phyloP scores from a whole-genome alignment of 2,113 vertebrate genomes.

The Psammodynastes pulverulentus region DNA sequence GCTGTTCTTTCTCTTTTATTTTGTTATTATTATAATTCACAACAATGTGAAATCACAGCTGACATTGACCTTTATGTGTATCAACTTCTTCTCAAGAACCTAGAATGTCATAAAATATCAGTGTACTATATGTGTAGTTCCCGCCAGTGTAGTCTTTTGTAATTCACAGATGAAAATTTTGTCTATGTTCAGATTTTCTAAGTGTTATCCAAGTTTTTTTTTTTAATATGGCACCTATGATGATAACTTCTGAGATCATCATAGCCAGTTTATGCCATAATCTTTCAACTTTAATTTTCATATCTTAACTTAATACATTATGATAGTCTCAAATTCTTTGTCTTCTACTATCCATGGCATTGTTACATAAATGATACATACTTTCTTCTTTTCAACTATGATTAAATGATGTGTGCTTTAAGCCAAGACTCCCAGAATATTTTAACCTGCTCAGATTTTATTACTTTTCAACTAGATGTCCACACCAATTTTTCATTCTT shows the following conservation, averaged over 20 bases:
- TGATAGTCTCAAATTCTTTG: background rate
- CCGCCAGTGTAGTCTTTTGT: background rate
- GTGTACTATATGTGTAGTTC: background rate
- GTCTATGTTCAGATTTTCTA: background rate
- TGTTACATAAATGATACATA: background rate
- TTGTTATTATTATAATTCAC: background rate
- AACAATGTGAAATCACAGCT: too few species aligned
- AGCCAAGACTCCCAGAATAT: background rate
- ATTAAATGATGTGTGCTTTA: background rate
- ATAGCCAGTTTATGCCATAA: background rate
- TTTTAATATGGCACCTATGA: background rate
- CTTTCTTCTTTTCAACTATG: background rate
- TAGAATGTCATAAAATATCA: background rate
- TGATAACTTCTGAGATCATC: background rate
- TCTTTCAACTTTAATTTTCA: background rate
- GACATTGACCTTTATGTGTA: background rate
- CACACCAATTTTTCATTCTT: background rate
- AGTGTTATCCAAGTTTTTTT: background rate
- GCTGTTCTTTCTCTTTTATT: background rate
- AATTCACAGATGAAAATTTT: background rate
- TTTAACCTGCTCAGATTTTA: background rate
- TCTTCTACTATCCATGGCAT: background rate
- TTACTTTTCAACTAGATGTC: background rate
- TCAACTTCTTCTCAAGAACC: background rate
- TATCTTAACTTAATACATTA: background rate